phyloP scores from a whole-genome alignment of 1,140 invertebrate genomes.

The Oedothorax gibbosus region DNA sequence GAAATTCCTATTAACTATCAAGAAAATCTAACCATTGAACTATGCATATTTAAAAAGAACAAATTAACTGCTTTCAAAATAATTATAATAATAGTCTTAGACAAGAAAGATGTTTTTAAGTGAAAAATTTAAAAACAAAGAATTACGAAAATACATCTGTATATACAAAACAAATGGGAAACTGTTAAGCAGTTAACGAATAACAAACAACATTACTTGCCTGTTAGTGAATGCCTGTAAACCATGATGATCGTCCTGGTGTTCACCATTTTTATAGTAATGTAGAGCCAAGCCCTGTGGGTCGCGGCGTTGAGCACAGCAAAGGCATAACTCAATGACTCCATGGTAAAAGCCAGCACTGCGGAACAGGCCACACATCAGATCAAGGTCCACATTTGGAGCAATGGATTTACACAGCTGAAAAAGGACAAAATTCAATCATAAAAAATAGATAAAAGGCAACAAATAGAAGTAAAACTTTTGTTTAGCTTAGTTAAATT shows the following conservation, averaged over 20 bases:
- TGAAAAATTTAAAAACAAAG: too few species aligned
- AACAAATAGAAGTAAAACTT: too few species aligned
- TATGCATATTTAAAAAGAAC: too few species aligned
- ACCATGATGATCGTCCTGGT: slow-evolving; percentile 76
- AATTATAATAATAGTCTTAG: too few species aligned
- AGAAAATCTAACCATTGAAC: neutral
- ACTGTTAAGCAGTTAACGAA: too few species aligned
- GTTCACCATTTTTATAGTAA: slow-evolving; percentile 88
- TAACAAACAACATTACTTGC: slow-evolving; percentile 56
- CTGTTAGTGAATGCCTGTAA: slow-evolving; percentile 66
- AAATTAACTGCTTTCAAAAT: too few species aligned
- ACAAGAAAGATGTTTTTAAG: too few species aligned
- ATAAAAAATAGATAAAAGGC: too few species aligned
- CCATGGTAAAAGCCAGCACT: slow-evolving; percentile 79
- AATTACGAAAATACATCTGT: too few species aligned
- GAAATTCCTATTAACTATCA: neutral
- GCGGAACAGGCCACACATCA: slow-evolving; percentile 78
- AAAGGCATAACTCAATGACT: slow-evolving; percentile 87
- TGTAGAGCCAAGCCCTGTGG: slow-evolving; percentile 88
- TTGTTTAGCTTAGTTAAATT: too few species aligned
- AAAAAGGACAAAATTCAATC: neutral
- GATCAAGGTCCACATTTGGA: slow-evolving; percentile 81
- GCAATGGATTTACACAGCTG: slow-evolving; percentile 85
- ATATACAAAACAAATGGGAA: too few species aligned
- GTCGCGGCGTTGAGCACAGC: slow-evolving; percentile 86